Evolutionary conservation across 2,888 invertebrate genomes (phyloP), one percentile per base, ranked within the genome.

Genomic region (Crocallis elinguaria): DNA sequence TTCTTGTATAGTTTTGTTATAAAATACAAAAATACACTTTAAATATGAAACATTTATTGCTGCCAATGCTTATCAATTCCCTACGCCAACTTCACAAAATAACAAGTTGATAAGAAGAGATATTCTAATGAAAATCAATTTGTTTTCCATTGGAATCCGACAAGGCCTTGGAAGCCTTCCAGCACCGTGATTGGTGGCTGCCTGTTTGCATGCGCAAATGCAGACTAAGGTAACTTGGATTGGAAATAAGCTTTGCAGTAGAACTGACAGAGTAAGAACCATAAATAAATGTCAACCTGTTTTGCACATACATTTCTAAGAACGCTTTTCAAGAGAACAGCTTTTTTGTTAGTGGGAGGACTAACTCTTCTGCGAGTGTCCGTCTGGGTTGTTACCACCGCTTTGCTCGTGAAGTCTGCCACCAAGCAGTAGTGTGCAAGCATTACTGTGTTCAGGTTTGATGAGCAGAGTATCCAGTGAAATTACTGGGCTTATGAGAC

Each of bases 121-220:
- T 9, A 14, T 23, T 25, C 9, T 44, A 46, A 53, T 52, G 44
- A 50, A 55, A 56, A 53, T 33, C 58, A 53, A 57, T 57, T 49
- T 46, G 30, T 48, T 53, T 45, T 38, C 17, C 32, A 49, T 49
- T 39, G 45, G 12, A 29, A 14, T 49, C 33, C 38, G 44, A 27
- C 49, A 16, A 44, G 21, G 43, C 39, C 37, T 60, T 62, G 62
- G 62, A 49, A 17, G n/a, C n/a, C 16, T 36, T 60, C 62, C 60
- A 63, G 52, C 16, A 13, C 23, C 30, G 48, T 49, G 43, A 60
- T 49, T 54, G 44, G 49, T 48, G 13, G 41, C 39, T 17, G 42
- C 27, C 46, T 48, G 45, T 60, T 57, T 49, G 23, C 57, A 30
- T 16, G 35, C 42, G 6, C 13, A 43, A 50, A 38, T 38, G 12